phyloP scores from a whole-genome alignment of 2,797 vertebrate species.

The Ateles fusciceps region DNA sequence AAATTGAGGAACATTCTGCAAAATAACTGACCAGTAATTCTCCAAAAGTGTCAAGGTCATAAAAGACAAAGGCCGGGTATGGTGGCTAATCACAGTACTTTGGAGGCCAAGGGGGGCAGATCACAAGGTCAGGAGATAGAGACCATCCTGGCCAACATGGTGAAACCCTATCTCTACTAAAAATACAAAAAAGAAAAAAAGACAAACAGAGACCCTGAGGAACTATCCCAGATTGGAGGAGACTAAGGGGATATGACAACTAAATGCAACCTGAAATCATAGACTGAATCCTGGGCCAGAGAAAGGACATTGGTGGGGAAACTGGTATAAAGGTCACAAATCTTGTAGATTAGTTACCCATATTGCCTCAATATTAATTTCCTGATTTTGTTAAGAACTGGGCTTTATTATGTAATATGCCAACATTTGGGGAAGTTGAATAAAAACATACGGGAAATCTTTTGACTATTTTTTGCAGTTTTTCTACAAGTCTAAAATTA shows the following conservation, averaged over 20 bases:
- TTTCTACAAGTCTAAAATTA: not conserved
- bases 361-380: not conserved
- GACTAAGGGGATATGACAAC: not conserved
- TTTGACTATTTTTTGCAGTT: not conserved
- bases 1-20: not conserved
- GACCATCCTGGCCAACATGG: too few species aligned
- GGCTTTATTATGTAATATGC: not conserved
- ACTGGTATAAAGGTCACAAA: not conserved
- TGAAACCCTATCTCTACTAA: too few species aligned
- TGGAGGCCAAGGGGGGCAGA: too few species aligned
- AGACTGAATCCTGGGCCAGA: not conserved
- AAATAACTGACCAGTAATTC: not conserved
- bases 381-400: not conserved
- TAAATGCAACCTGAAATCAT: not conserved
- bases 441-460: not conserved
- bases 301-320: not conserved
- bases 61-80: not conserved
- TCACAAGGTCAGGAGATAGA: too few species aligned
- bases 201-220: not conserved
- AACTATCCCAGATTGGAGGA: not conserved
- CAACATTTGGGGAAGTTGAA: not conserved
- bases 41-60: not conserved
- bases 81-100: too few species aligned
- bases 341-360: not conserved
- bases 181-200: not conserved